These are phyloP conservation scores for Struthio camelus DNA, from an alignment of 2,113 vertebrate species.

Conservation along the genomic window DNA sequence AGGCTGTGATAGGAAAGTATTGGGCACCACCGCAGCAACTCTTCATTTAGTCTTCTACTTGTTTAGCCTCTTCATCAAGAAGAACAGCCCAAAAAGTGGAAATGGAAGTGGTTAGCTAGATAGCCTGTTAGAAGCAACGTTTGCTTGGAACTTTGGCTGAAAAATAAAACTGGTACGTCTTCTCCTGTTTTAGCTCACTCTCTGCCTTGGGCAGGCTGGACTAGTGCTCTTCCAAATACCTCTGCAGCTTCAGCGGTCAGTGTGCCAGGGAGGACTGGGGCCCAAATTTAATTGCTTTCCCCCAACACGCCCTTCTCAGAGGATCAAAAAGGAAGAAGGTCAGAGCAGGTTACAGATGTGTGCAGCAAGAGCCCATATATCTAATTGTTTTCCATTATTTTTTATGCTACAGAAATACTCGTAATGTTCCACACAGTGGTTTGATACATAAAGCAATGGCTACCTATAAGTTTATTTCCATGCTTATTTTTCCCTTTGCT, in stretches of 20 bases:
- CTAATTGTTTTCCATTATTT: background rate
- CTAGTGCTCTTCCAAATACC: background rate
- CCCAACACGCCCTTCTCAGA: background rate
- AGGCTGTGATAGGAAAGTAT: background rate
- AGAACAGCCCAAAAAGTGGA: background rate
- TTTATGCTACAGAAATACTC: background rate
- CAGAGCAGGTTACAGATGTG: background rate
- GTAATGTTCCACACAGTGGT: background rate
- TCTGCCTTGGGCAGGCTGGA: rapidly evolving
- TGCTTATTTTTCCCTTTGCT: background rate
- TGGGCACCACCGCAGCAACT: background rate
- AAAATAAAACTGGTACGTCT: background rate
- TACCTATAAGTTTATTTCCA: background rate
- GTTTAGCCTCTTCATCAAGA: background rate
- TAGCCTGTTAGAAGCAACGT: background rate
- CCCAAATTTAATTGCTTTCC: background rate
- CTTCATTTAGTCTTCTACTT: background rate
- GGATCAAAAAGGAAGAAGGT: background rate
- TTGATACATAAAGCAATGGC: background rate
- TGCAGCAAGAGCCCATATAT: background rate
- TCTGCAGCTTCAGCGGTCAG: too few species aligned
- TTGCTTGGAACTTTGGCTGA: background rate
- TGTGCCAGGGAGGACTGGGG: background rate
- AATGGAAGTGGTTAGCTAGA: background rate
- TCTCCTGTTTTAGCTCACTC: background rate